A percentile compares a stretch with the other conserved stretches of the same genome.
phyloP scores from a whole-genome alignment of 2,113 vertebrate species.

The Pituophis catenifer region DNA sequence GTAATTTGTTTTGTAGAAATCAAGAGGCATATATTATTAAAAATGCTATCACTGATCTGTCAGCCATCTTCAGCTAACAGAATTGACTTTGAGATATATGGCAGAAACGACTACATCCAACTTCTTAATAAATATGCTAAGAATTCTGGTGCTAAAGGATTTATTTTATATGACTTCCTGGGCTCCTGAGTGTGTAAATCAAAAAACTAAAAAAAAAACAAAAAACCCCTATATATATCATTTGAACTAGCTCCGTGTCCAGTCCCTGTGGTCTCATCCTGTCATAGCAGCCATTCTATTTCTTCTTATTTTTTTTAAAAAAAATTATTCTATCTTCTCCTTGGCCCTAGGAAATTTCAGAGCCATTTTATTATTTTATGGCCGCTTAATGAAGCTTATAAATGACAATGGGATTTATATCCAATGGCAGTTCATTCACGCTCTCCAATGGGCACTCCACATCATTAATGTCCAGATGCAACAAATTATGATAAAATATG shows the following conservation, averaged over 20 bases:
- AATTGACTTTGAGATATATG: background rate
- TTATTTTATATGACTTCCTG: background rate
- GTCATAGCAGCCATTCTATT: background rate
- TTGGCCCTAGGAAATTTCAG: background rate
- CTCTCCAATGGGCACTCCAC: background rate
- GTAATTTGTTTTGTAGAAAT: conserved; percentile 51
- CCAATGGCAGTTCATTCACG: background rate
- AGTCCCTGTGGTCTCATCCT: background rate
- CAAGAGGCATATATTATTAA: conserved; percentile 15
- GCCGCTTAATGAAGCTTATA: background rate
- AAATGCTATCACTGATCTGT: background rate
- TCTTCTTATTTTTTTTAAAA: background rate
- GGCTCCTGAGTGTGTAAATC: background rate
- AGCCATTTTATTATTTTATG: background rate
- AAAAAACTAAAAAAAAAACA: background rate
- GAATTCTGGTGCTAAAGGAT: background rate
- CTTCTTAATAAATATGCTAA: background rate
- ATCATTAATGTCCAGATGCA: background rate
- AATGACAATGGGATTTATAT: background rate
- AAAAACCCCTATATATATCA: background rate
- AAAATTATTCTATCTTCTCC: background rate
- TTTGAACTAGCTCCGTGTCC: background rate
- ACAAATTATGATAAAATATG: background rate
- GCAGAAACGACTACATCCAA: background rate
- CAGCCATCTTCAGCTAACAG: background rate